phyloP scores from a whole-genome alignment of 2,888 invertebrate species.

The Cryptocephalus primarius region DNA sequence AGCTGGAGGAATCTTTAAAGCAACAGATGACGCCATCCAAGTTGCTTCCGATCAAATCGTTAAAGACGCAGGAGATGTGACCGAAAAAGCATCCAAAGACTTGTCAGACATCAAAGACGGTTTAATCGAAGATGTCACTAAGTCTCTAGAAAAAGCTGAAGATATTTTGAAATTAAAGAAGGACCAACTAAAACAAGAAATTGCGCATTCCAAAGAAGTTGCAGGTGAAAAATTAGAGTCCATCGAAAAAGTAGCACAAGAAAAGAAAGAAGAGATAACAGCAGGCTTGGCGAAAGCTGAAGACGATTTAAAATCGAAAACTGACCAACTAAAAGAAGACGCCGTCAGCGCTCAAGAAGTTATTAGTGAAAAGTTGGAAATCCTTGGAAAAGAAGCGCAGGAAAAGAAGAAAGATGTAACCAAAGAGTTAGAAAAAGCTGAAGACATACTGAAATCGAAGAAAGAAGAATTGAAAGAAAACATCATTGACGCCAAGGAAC shows the following conservation, averaged over 20 bases:
- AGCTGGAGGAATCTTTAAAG: background rate
- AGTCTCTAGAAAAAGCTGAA: constrained; percentile 1
- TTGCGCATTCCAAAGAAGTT: too few species aligned
- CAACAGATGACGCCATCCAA: background rate
- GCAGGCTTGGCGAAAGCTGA: background rate
- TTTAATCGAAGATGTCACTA: background rate
- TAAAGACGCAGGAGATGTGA: too few species aligned
- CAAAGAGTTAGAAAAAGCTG: background rate
- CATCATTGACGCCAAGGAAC: background rate
- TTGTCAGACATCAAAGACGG: background rate
- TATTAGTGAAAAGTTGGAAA: too few species aligned
- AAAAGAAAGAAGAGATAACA: background rate
- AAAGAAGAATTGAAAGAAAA: background rate
- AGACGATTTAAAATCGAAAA: background rate
- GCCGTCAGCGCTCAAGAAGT: too few species aligned
- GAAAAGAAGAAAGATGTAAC: background rate
- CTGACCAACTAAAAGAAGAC: background rate
- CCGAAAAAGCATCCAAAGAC: constrained; percentile 1
- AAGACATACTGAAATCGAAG: too few species aligned
- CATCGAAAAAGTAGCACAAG: too few species aligned
- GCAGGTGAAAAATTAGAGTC: too few species aligned
- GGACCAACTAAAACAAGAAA: too few species aligned
- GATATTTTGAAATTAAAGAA: background rate
- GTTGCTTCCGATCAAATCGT: too few species aligned
- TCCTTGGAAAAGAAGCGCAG: background rate